Percentiles rank a stretch among this genome's conserved stretches.
These are phyloP conservation scores for Paramormyrops hopkinsi DNA, from an alignment of 2,797 vertebrate species.

Conservation along the genomic window DNA sequence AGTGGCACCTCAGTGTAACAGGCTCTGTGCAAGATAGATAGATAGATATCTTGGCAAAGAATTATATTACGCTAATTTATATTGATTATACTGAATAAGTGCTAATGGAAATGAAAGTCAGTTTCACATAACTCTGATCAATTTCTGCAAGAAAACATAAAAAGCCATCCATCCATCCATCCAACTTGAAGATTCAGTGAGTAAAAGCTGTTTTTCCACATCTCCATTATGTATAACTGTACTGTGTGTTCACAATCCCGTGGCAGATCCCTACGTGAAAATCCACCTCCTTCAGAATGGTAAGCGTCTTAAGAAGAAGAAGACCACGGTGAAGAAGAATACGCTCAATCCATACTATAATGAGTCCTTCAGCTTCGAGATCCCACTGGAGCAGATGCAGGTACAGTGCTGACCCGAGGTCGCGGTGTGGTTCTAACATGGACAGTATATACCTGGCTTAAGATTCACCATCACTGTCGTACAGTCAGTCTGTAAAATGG, in stretches of 20 bases:
- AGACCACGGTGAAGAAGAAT: conserved; percentile 98
- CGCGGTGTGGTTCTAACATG: background rate
- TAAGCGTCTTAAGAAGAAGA: conserved; percentile 97
- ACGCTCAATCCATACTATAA: conserved; percentile 97
- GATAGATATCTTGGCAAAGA: background rate
- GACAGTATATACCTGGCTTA: background rate
- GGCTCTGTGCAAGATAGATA: background rate
- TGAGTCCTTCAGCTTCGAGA: conserved; percentile 98
- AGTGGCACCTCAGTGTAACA: background rate
- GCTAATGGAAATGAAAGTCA: background rate
- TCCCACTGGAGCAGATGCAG: conserved; percentile 97
- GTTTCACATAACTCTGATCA: background rate
- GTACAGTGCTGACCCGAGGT: conserved; percentile 48
- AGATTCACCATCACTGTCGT: background rate
- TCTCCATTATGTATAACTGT: background rate
- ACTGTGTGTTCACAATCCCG: background rate
- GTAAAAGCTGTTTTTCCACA: background rate
- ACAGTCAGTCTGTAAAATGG: background rate
- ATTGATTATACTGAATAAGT: background rate
- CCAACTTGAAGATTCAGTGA: background rate
- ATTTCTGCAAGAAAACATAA: background rate
- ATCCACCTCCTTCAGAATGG: conserved; percentile 95
- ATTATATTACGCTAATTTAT: background rate
- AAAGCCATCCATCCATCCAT: background rate
- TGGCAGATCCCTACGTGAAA: conserved; percentile 93